A percentile compares a stretch with the other conserved stretches of the same genome.
Evolutionary conservation across 2,113 vertebrate genomes (phyloP).

Genomic region (Malurus cyaneus): DNA sequence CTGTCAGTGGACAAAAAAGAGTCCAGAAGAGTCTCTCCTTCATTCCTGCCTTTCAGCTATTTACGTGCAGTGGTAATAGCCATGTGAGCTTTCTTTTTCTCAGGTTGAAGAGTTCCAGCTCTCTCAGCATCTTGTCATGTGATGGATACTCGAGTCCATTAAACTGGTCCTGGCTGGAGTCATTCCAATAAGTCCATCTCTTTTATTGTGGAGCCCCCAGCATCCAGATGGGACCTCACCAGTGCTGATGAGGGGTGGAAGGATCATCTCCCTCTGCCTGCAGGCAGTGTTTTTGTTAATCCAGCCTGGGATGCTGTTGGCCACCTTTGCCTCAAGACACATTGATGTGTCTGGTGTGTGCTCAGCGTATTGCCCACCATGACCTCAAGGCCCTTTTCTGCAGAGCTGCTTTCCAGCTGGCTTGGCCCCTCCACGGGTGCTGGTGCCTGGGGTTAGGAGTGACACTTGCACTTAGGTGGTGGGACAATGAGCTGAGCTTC

Average conservation of each 20-base stretch:
- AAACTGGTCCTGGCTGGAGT: rapidly evolving
- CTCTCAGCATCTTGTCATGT: background rate
- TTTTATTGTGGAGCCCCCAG: background rate
- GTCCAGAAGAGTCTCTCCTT: background rate
- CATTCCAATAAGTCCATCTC: background rate
- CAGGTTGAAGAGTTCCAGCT: background rate
- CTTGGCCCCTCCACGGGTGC: background rate
- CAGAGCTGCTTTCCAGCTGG: background rate
- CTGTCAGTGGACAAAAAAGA: background rate
- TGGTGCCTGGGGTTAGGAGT: background rate
- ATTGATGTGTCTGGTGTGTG: background rate
- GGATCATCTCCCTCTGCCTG: background rate
- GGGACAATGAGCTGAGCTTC: background rate
- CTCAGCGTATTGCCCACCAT: background rate
- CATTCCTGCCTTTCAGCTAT: background rate
- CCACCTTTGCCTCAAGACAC: background rate
- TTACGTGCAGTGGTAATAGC: background rate
- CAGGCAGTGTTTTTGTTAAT: background rate
- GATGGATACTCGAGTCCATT: background rate
- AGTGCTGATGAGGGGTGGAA: background rate
- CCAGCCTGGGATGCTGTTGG: background rate
- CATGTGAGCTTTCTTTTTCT: background rate
- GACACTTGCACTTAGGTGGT: background rate
- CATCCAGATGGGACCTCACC: background rate
- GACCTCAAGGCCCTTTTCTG: background rate